Evolutionary conservation across 2,888 invertebrate genomes (phyloP), one percentile per base, ranked within the genome.

Genomic region (Rhorus exstirpatorius): DNA sequence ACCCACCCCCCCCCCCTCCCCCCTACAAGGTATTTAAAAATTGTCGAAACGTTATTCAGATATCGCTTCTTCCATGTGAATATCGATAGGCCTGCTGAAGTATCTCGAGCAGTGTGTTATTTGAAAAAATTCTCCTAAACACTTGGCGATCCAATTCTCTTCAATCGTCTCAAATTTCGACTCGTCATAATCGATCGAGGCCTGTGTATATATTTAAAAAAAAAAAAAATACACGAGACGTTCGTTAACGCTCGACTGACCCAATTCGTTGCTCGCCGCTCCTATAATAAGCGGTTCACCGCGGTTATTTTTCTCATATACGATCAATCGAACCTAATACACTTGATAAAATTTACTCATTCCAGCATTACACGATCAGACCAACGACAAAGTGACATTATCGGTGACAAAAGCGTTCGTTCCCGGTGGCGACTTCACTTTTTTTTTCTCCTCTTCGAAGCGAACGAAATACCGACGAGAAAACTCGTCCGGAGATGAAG

Each of bases 281-380:
- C 19, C 38, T 10, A 31, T 10, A 31, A 58, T 51, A 38, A 3
- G 31, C 46, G n/a, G 14, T 19, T 63, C 7, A 19, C 19, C 31
- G 21, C 61, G 44, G 24, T 14, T 12, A 6, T 60, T 14, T 78
- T 68, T 70, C 60, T 68, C 8, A 63, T 19, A 12, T 68, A 6
- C 21, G 60, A 51, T 70, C 70, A 61, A 44, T 70, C 61, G 61
- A 61, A 53, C 12, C 8, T 53, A 61, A 60, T 60, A 17, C 14
- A 61, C 53, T 6, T 55, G 31, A 44, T 53, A 53, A 35, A 63
- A 70, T 61, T 77, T 19, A 53, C 46, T 7, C 14, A 14, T n/a
- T n/a, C n/a, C n/a, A 41, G 38, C 14, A 17, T 77, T 77, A 60
- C 76, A 58, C 60, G 76, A 60, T 77, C 58, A 46, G 46, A 60